Conservation (phyloP, 2,888 invertebrate species). For the Philereme vetulata region DNA sequence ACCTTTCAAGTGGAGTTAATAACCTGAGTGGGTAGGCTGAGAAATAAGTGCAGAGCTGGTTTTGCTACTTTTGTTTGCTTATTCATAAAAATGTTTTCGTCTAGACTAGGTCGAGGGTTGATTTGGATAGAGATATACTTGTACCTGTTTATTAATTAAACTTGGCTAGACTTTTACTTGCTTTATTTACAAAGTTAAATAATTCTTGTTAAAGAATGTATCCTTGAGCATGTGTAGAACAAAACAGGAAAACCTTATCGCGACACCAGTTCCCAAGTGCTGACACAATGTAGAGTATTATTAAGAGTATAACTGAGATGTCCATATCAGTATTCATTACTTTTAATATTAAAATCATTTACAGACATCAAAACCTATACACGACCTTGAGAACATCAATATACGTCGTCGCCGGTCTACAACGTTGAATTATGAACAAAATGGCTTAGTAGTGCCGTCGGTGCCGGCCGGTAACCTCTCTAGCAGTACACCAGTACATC, state of each 20-base stretch:
- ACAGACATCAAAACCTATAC: constrained; percentile 1
- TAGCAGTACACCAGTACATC: constrained; percentile 27
- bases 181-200: too few relatives aligned
- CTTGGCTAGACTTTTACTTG: too few relatives aligned
- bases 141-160: not conserved
- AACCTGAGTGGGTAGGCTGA: constrained; percentile 14
- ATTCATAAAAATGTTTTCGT: not conserved
- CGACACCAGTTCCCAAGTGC: too few relatives aligned
- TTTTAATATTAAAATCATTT: not conserved
- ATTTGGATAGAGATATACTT: not conserved
- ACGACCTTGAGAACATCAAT: constrained; percentile 34
- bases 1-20: constrained; percentile 19
- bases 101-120: not conserved
- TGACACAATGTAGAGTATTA: too few relatives aligned
- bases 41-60: not conserved
- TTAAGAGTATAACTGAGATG: too few relatives aligned
- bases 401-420: constrained; percentile 16
- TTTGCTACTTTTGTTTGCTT: constrained; percentile 1
- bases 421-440: constrained; percentile 29
- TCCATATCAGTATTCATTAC: too few relatives aligned
- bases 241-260: too few relatives aligned
- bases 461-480: constrained; percentile 33
- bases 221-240: too few relatives aligned
- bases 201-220: too few relatives aligned
- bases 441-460: constrained; percentile 14